Evolutionary conservation across 2,797 vertebrate species (phyloP).

Genomic region (Heliangelus exortis): DNA sequence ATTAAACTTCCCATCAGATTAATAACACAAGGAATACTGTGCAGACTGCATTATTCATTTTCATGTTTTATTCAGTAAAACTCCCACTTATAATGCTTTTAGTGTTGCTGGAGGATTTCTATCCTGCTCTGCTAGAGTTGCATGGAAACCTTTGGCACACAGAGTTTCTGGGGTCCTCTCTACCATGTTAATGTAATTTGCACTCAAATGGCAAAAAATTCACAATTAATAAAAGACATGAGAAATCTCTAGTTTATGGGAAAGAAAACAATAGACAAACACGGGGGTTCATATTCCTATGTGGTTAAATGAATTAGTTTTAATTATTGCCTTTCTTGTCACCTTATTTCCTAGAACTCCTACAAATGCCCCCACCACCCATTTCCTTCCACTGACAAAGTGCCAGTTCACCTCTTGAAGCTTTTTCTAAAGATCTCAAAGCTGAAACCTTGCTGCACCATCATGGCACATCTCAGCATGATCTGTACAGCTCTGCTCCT

Average conservation of each 20-base stretch:
- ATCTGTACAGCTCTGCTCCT: background rate
- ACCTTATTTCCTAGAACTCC: background rate
- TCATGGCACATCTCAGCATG: accelerated
- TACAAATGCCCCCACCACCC: background rate
- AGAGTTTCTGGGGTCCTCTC: background rate
- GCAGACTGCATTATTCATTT: constrained; percentile 47
- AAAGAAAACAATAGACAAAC: background rate
- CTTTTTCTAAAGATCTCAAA: background rate
- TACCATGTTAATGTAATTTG: constrained; percentile 8
- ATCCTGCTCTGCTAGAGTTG: background rate
- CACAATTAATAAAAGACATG: background rate
- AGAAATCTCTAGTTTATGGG: background rate
- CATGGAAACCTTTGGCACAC: background rate
- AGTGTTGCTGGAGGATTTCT: constrained; percentile 19
- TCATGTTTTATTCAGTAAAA: constrained; percentile 58
- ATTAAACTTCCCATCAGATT: constrained; percentile 51
- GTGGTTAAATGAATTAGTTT: background rate
- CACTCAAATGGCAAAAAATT: background rate
- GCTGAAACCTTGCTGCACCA: background rate
- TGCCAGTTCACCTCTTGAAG: background rate
- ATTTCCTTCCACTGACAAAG: background rate
- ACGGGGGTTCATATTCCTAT: background rate
- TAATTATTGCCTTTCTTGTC: background rate
- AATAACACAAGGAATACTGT: constrained; percentile 40
- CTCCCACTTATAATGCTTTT: background rate